Evolutionary conservation across 2,888 invertebrate species (phyloP), one percentile per base, ranked within the genome.

Genomic region (Parnassius glacialis): DNA sequence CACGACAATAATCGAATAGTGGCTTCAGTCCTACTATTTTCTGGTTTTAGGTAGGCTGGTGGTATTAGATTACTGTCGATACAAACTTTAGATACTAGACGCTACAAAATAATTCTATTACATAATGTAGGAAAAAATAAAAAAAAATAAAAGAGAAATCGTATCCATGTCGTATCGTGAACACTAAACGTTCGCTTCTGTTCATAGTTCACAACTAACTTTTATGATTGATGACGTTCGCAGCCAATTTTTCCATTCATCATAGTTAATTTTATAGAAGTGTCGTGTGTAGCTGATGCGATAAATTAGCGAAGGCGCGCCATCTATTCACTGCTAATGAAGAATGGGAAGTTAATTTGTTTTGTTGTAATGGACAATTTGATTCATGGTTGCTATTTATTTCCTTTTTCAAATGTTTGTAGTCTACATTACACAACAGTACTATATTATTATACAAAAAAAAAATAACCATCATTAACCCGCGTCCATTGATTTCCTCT

Each of bases 261-360:
- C 90, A 90, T 84, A 73, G 87, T 89, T 90, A 89, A 87, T 89
- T 86, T 87, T 85, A 88, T 87, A 85, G 87, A 79, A 84, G 85
- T 84, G 83, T 86, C 87, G 75, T 78, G 67, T 81, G 79, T 82
- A 80, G 73, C 63, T 74, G 66, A 65, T 64, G 73, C 81, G 82
- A 81, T 80, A 79, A 81, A 79, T 81, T 79, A 79, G 75, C 66
- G 55, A 61, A 75, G 81, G 76, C 74, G 76, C 58, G 75, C 67
- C 78, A 69, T 72, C 74, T 67, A 67, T 65, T 65, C 65, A 68
- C 64, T 65, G 68, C 69, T 78, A 78, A 79, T 81, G 74, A 77
- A 76, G 69, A 72, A 70, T 75, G 74, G 52, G 73, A 73, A 68
- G 74, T 71, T 74, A 68, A 73, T 82, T 79, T 71, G 68, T 74